A percentile compares a stretch with the other conserved stretches of the same genome.
These are phyloP conservation scores for Ormyrus pomaceus DNA, from an alignment of 2,888 invertebrate species.

Conservation along the genomic window DNA sequence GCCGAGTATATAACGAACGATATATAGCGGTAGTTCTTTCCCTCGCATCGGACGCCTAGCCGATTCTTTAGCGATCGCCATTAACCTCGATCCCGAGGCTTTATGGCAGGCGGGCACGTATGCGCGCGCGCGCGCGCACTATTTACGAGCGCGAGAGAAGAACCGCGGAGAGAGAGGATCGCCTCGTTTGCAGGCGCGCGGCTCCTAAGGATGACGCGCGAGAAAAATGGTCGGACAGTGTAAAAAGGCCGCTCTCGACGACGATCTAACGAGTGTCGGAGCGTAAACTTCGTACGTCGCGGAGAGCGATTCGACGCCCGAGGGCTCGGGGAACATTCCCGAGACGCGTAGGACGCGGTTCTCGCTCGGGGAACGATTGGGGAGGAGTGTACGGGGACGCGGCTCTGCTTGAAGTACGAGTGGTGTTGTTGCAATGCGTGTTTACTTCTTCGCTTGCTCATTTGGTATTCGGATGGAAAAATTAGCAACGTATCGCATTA, in stretches of 20 bases:
- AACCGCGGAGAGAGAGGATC: neutral
- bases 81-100: conserved; percentile 33
- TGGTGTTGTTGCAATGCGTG: no score
- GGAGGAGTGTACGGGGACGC: no score
- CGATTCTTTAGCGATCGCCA: conserved; percentile 21
- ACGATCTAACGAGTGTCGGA: conserved; percentile 29
- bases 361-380: no score
- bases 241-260: neutral
- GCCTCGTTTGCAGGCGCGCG: neutral
- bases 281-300: neutral
- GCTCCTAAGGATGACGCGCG: neutral
- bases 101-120: neutral
- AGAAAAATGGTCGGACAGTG: neutral
- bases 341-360: no score
- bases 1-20: neutral
- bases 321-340: no score
- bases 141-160: conserved; percentile 19
- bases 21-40: neutral
- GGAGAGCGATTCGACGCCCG: no score
- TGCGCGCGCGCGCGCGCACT: neutral
- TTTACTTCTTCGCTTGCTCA: no score
- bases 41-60: neutral
- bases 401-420: no score
- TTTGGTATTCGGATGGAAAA: no score
- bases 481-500: no score